Base-by-base conservation (phyloP, 2,113 vertebrate genomes). In the Laticauda laticaudata region DNA sequence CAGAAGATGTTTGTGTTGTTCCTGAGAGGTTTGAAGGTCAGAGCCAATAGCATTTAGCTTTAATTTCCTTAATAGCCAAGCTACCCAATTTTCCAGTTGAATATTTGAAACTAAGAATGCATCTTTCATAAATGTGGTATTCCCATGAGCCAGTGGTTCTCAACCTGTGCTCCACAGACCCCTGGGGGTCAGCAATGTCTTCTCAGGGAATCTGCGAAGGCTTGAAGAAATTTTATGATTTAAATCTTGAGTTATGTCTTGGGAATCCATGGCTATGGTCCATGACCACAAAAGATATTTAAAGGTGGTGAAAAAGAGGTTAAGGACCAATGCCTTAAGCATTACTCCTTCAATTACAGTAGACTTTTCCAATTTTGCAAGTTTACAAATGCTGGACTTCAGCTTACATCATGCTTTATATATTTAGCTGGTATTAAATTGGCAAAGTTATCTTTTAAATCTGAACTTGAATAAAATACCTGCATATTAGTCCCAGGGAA, bases 11-110 rank as follows among this genome's bases (percentile, higher is more conserved):
- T 96, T 99, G 99, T 0, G 98, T 99, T 57, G 99, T 99, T 95
- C 99, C 99, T 86, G 99, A 99, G 96, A 99, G 98, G 96, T 98
- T 98, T 93, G 99, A 99, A 99, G 99, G 99, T 99, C 59, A 96
- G 98, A 91, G 86, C 1, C n/a, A n/a, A 61, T 69, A 0, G 9
- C 4, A 0, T 9, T 85, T 15, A 23, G 14, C 18, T 64, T 64
- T 90, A 18, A 5, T n/a, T 87, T 0, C 88, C 23, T 29, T 1
- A 45, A 9, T 0, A 57, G 0, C 0, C 2, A 88, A 0, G 69
- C 0, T 0, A 15, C 11, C 45, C 10, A 2, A 26, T 26, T 53
- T 23, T n/a, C 11, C 2, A 34, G 5, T 5, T 14, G 18, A 26
- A 75, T n/a, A 29, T 56, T 56, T n/a, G 87, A 57, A 55, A 55